A percentile compares a stretch with the other conserved stretches of the same genome.
Conservation (phyloP, 2,113 vertebrate genomes). For the Tilapia sparmanii region DNA sequence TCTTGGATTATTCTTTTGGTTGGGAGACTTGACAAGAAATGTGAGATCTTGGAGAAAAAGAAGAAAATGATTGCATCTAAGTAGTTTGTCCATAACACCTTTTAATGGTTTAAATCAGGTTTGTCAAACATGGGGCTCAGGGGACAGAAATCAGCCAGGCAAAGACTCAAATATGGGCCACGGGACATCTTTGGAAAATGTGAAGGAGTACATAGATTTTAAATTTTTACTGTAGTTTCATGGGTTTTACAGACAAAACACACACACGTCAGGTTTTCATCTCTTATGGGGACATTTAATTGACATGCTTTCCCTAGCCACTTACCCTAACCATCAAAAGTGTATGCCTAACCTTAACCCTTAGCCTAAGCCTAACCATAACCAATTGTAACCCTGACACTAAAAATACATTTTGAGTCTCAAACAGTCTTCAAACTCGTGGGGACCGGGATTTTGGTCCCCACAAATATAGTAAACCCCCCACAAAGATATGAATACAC, state of each 20-base stretch:
- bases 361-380: not conserved
- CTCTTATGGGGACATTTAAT: not conserved
- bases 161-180: not conserved
- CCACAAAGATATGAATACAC: too few relatives aligned
- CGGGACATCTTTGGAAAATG: not conserved
- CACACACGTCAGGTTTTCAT: not conserved
- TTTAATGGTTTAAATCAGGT: not conserved
- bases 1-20: not conserved
- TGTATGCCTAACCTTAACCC: not conserved
- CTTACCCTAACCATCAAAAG: not conserved
- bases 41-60: not conserved
- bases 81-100: not conserved
- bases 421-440: not conserved
- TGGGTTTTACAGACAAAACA: not conserved
- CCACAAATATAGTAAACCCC: not conserved
- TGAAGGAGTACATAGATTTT: not conserved
- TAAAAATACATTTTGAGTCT: not conserved
- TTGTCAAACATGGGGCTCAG: not conserved
- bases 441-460: not conserved
- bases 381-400: not conserved
- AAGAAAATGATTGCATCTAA: not conserved
- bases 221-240: not conserved
- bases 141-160: not conserved
- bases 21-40: not conserved
- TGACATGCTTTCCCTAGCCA: not conserved